A percentile compares a stretch with the other conserved stretches of the same genome.
These are phyloP conservation scores for Cynoglossus semilaevis DNA, from an alignment of 2,113 vertebrate genomes.

Conservation along the genomic window DNA sequence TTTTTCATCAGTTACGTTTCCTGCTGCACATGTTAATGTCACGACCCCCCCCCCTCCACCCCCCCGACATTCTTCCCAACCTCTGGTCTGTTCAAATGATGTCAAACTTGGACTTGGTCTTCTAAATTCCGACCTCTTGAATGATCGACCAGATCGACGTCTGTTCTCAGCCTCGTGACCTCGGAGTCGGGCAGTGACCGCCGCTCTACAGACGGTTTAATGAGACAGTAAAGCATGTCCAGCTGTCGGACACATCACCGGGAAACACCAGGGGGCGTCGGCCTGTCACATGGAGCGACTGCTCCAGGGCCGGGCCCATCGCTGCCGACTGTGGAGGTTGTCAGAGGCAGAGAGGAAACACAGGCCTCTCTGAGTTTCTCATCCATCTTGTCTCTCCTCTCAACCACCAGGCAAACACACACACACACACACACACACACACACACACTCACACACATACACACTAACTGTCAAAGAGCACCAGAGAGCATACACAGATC, in stretches of 20 bases:
- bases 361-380: not conserved
- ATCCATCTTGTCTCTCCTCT: not conserved
- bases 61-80: too few relatives aligned
- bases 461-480: constrained; percentile 10
- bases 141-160: too few relatives aligned
- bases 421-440: constrained; percentile 12
- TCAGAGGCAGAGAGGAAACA: constrained; percentile 4
- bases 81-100: too few relatives aligned
- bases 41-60: too few relatives aligned
- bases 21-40: too few relatives aligned
- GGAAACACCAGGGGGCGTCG: constrained; percentile 24
- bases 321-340: not conserved
- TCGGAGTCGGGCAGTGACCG: constrained; percentile 19
- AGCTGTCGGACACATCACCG: constrained; percentile 40
- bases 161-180: not conserved
- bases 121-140: too few relatives aligned
- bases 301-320: constrained; percentile 1
- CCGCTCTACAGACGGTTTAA: constrained; percentile 23
- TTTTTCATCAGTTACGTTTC: too few relatives aligned
- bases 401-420: not conserved
- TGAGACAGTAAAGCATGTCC: constrained; percentile 11
- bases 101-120: too few relatives aligned
- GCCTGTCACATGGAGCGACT: constrained; percentile 15
- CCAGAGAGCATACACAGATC: constrained; percentile 3
- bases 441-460: constrained; percentile 10